phyloP scores from a whole-genome alignment of 2,797 vertebrate species.

The Sarcophilus harrisii region DNA sequence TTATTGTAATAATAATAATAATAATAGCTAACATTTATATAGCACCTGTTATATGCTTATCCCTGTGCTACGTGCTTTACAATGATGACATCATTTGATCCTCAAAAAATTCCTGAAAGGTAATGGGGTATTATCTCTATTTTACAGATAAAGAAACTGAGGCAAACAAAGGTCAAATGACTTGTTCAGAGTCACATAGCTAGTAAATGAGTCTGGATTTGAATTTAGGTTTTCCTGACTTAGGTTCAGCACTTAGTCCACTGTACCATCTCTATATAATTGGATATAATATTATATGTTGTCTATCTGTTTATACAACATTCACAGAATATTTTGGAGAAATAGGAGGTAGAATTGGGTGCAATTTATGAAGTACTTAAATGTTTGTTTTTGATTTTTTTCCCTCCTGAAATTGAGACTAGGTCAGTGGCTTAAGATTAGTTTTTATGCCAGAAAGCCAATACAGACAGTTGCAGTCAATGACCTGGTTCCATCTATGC shows the following conservation, averaged over 20 bases:
- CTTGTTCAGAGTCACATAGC: constrained; percentile 1
- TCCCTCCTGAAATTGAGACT: background rate
- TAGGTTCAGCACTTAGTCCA: background rate
- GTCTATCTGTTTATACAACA: background rate
- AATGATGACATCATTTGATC: background rate
- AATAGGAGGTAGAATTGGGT: background rate
- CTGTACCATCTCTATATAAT: background rate
- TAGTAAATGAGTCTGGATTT: background rate
- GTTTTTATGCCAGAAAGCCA: background rate
- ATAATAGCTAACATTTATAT: constrained; percentile 20
- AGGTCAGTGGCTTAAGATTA: background rate
- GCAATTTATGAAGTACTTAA: background rate
- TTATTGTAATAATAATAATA: constrained; percentile 54
- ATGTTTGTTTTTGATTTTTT: background rate
- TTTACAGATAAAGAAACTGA: constrained; percentile 46
- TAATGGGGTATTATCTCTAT: constrained; percentile 25
- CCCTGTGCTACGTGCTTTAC: background rate
- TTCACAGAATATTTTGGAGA: background rate
- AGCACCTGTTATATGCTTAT: background rate
- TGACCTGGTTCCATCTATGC: background rate
- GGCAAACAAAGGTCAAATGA: background rate
- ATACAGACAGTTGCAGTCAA: background rate
- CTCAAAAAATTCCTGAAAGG: background rate
- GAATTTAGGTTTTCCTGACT: background rate
- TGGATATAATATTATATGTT: background rate